phyloP scores from a whole-genome alignment of 2,888 invertebrate genomes.

The Aspidiotus rigidus region DNA sequence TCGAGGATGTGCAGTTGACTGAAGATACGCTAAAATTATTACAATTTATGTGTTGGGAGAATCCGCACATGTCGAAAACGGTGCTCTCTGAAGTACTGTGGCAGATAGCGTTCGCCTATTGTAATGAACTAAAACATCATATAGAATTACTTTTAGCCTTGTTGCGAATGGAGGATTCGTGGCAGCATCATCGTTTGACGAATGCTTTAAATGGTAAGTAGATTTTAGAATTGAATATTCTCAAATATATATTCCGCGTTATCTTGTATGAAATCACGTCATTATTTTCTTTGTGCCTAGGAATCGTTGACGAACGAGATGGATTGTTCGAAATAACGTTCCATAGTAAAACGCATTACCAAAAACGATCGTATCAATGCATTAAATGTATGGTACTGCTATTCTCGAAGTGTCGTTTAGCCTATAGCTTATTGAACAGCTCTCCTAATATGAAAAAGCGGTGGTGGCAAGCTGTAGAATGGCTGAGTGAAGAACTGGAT shows the following conservation, averaged over 20 bases:
- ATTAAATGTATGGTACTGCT: constrained; percentile 89
- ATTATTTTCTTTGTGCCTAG: constrained; percentile 37
- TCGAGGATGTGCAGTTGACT: constrained; percentile 85
- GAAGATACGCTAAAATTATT: constrained; percentile 84
- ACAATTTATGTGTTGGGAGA: constrained; percentile 94
- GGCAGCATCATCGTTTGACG: constrained; percentile 90
- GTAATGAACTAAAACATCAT: constrained; percentile 86
- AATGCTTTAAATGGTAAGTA: constrained; percentile 75
- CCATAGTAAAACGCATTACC: constrained; percentile 86
- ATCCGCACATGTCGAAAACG: constrained; percentile 81
- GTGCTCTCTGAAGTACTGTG: constrained; percentile 84
- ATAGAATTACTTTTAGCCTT: constrained; percentile 80
- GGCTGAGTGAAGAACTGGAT: constrained; percentile 92
- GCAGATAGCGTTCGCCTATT: constrained; percentile 84
- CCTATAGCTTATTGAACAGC: constrained; percentile 67
- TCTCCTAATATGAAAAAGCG: constrained; percentile 71
- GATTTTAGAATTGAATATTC: not conserved
- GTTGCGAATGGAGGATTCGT: constrained; percentile 84
- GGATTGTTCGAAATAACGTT: constrained; percentile 88
- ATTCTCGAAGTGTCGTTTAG: constrained; percentile 74
- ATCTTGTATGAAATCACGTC: not conserved
- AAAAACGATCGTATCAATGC: constrained; percentile 93
- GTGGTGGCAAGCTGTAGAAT: constrained; percentile 82
- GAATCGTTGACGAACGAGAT: constrained; percentile 73
- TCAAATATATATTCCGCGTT: not conserved